Percentiles rank a stretch among this genome's conserved stretches.
Conservation (phyloP, 1,140 invertebrate genomes). For the Drosophila ananassae region DNA sequence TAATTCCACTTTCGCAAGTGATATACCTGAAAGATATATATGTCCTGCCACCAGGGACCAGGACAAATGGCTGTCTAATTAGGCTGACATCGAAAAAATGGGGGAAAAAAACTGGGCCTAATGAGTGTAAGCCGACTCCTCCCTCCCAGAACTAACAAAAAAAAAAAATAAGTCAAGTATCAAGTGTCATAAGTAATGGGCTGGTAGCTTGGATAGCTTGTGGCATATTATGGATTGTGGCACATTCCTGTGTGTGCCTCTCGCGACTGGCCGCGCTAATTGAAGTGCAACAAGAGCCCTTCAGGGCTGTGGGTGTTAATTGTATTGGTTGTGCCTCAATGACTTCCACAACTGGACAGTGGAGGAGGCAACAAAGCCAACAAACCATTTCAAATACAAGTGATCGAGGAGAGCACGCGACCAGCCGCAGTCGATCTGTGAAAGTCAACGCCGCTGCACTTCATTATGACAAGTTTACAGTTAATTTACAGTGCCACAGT, state of each 20-base stretch:
- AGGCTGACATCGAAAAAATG: neutral
- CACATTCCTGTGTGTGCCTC: neutral
- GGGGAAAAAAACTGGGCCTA: too few species aligned
- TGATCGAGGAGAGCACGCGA: conserved; percentile 28
- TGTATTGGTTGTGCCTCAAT: conserved; percentile 31
- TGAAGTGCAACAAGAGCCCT: conserved; percentile 3
- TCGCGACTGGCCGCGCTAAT: neutral
- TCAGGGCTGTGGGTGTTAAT: conserved; percentile 24
- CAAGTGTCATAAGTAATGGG: neutral
- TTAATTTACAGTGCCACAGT: too few species aligned
- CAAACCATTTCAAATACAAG: conserved; percentile 1
- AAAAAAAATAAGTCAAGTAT: neutral
- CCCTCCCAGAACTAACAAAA: neutral
- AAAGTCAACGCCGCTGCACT: conserved; percentile 52
- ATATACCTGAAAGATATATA: conserved; percentile 5
- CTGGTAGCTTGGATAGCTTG: too few species aligned
- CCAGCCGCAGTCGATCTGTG: conserved; percentile 30
- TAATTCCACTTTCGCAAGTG: conserved; percentile 21
- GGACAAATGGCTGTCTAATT: conserved; percentile 7
- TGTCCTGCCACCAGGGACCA: conserved; percentile 3
- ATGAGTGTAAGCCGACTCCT: too few species aligned
- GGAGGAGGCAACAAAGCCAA: neutral
- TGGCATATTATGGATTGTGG: neutral
- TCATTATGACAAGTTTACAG: conserved; percentile 62
- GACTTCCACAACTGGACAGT: conserved; percentile 9